These are phyloP conservation scores for Plagodis pulveraria DNA, from an alignment of 2,888 invertebrate species.

Conservation along the genomic window DNA sequence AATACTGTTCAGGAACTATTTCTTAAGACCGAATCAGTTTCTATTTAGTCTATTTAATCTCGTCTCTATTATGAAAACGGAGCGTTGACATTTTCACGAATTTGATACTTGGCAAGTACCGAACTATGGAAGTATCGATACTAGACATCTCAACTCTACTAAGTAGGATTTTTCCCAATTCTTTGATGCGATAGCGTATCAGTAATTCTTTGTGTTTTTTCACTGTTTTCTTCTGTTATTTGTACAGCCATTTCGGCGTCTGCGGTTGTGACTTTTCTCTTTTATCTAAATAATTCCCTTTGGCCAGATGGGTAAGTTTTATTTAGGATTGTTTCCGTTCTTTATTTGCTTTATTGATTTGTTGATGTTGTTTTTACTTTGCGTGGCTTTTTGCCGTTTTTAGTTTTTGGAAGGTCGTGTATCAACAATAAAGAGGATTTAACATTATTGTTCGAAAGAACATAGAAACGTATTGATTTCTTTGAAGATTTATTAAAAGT, in stretches of 20 bases:
- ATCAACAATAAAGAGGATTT: too few species aligned
- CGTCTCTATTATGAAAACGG: too few species aligned
- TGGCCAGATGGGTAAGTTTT: conserved; percentile 30
- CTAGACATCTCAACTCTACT: neutral
- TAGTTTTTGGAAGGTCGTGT: neutral
- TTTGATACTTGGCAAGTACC: neutral
- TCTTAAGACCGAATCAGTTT: too few species aligned
- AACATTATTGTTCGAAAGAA: too few species aligned
- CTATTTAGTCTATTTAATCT: too few species aligned
- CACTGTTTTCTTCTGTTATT: conserved; percentile 27
- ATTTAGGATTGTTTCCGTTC: conserved; percentile 23
- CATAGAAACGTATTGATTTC: too few species aligned
- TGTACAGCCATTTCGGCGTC: conserved; percentile 21
- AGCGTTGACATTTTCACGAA: too few species aligned
- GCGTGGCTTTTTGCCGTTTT: neutral
- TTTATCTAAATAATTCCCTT: conserved; percentile 38
- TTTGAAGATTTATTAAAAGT: too few species aligned
- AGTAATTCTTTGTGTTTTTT: conserved; percentile 50
- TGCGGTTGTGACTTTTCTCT: conserved; percentile 28
- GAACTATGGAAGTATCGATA: conserved; percentile 1
- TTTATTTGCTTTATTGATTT: conserved; percentile 29
- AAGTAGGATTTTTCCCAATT: conserved; percentile 50
- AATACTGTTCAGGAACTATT: too few species aligned
- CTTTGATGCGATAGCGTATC: conserved; percentile 47
- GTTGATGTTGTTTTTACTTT: conserved; percentile 9